Base-by-base conservation (phyloP, 2,888 invertebrate species). In the Cheilosia variabilis region DNA sequence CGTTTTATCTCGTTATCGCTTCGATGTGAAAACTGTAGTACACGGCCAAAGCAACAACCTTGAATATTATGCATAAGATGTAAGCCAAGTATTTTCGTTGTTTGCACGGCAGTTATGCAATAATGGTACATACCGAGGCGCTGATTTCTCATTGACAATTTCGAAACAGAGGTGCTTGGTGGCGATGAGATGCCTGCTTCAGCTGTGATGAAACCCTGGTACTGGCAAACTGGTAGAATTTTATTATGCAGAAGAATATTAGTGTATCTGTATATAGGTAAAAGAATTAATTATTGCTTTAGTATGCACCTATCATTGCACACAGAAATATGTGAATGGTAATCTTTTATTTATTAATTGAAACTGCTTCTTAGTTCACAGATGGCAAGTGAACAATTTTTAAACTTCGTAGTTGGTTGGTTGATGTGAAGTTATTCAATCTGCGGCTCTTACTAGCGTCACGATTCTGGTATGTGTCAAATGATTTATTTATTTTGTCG, bases 1-100 rank as follows among this genome's bases (percentile, higher is more conserved):
- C 10, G 2, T 50, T 65, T 65, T 45, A 45, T 52, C 52, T 73
- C 22, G 50, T 22, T 52, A 52, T 41, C 50, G 73, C 45, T 53
- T 34, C 47, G 37, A 57, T 41, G 55, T n/a, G 24, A 75, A 76
- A 76, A 69, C 37, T 75, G 31, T 31, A 47, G 62, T n/a, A 37
- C 53, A 57, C 47, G 63, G 62, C 7, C 24, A 57, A 62, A 60
- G 66, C 45, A 50, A 37, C 27, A 57, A 34, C 81, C 81, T 81
- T 81, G 81, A 63, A 69, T 22, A 37, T 52, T 52, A 34, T 78
- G 62, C 27, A 55, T 57, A 31, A 60, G 60, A 71, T 78, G 17
- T 53, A n/a, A 62, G 68, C 45, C 31, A 37, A 60, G 27, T 19
- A 31, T 15, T 45, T 19, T 22, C 17, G 19, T 55, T 68, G 43